These are phyloP conservation scores for Oligia strigilis DNA, from an alignment of 2,888 invertebrate genomes.

Conservation along the genomic window DNA sequence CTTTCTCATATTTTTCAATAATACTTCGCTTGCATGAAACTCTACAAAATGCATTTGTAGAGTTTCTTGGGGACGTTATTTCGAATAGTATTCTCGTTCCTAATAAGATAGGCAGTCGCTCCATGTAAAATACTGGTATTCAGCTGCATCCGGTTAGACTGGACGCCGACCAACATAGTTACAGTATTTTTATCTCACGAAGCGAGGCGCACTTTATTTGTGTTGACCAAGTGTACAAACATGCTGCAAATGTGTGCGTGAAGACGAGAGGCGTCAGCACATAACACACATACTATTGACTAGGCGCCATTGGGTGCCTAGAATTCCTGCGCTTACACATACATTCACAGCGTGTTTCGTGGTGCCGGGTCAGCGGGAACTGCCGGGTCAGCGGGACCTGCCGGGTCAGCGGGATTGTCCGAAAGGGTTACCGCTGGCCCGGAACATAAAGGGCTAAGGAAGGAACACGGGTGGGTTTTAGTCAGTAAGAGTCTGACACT, in stretches of 20 bases:
- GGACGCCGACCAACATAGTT: neutral
- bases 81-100: neutral
- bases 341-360: neutral
- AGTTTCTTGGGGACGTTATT: neutral
- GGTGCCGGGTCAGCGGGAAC: too few species aligned
- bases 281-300: too few species aligned
- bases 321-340: neutral
- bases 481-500: too few species aligned
- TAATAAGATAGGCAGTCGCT: neutral
- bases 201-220: neutral
- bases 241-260: neutral
- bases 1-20: conserved; percentile 29
- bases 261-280: neutral
- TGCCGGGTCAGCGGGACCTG: too few species aligned
- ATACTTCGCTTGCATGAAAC: neutral
- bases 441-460: too few species aligned
- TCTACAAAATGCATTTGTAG: neutral
- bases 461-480: too few species aligned
- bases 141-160: neutral
- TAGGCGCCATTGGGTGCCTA: too few species aligned
- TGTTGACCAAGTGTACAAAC: neutral
- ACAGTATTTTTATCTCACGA: neutral
- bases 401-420: too few species aligned
- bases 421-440: too few species aligned
- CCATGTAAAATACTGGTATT: neutral